Evolutionary conservation across 2,797 vertebrate species (phyloP), one percentile per base, ranked within the genome.

Genomic region (Linurgus olivaceus): DNA sequence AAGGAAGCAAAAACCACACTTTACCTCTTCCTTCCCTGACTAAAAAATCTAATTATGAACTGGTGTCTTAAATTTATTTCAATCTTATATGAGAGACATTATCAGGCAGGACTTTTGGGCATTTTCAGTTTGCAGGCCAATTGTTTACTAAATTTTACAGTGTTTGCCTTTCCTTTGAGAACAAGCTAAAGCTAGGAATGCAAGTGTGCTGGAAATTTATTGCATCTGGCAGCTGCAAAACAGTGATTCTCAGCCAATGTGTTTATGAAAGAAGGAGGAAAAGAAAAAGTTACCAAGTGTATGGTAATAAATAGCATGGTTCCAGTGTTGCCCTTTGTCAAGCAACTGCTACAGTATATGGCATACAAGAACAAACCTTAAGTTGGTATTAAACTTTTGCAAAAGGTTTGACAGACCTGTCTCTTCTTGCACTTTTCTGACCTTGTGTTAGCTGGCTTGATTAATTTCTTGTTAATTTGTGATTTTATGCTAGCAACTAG

Each of bases 221-320:
- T 94, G 91, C 74, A 76, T 95, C 90, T 96, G 95, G 90, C 92
- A 95, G 82, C 87, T 94, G 80, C 74, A 91, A 90, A 91, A 83
- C 51, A 80, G 66, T 83, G 77, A 81, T 94, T 91, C 47, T 77
- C 71, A 89, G 90, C 83, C 72, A 76, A 73, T 55, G 17, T 83
- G 45, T 93, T 95, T 85, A 83, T 81, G 68, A 91, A 91, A 95
- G 71, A 76, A 80, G 21, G 66, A 95, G 61, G 17, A 29, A 6
- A 90, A 86, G 68, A 88, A 86, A 77, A 96, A 44, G 67, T 76
- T 94, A 78, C 52, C 47, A 71, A 81, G 38, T 72, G 57, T 81
- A 84, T 51, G 84, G 70, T 50, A 75, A 93, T 62, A 86, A 89
- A 79, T 17, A 58, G 8, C 7, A 6, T 65, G 35, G 11, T 57